Evolutionary conservation across 2,888 invertebrate genomes (phyloP), one percentile per base, ranked within the genome.

Genomic region (Micoletzkya japonica): DNA sequence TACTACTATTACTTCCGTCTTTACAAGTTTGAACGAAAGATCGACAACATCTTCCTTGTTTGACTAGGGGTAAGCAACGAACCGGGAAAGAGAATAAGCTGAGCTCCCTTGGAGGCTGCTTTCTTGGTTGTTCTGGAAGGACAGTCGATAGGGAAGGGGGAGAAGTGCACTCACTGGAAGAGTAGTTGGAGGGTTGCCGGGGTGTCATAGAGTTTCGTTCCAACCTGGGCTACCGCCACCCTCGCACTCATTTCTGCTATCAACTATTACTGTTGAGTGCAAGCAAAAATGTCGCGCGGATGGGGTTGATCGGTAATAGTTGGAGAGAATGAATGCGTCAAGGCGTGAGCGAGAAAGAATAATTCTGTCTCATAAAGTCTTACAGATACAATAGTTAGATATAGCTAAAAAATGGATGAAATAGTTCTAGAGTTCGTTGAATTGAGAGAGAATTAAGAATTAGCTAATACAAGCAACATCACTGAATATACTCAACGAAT

Each of bases 31-130:
- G n/a, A n/a, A n/a, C n/a, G n/a, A n/a, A n/a, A n/a, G n/a, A n/a
- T n/a, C n/a, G n/a, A n/a, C n/a, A n/a, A n/a, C n/a, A n/a, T n/a
- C n/a, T n/a, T n/a, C n/a, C n/a, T n/a, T n/a, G n/a, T n/a, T n/a
- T n/a, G n/a, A n/a, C n/a, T n/a, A n/a, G n/a, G n/a, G n/a, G n/a
- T n/a, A n/a, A n/a, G n/a, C n/a, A n/a, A n/a, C n/a, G 6, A 32
- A 81, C 80, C 80, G 37, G 82, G 82, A 52, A 82, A 82, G 0
- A 82, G 69, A 0, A 83, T 78, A 2, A 82, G 72, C 50, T 82
- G 70, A 0, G 82, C 82, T 10, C 73, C 74, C 28, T 76, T 74
- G 36, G 36, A 70, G 10, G 72, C 71, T 3, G 80, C 80, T 36
- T 80, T 74, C 50, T 70, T 68, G 26, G 73, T 73, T 10, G 67